Evolutionary conservation across 2,113 vertebrate species (phyloP).

Genomic region (Cromileptes altivelis): DNA sequence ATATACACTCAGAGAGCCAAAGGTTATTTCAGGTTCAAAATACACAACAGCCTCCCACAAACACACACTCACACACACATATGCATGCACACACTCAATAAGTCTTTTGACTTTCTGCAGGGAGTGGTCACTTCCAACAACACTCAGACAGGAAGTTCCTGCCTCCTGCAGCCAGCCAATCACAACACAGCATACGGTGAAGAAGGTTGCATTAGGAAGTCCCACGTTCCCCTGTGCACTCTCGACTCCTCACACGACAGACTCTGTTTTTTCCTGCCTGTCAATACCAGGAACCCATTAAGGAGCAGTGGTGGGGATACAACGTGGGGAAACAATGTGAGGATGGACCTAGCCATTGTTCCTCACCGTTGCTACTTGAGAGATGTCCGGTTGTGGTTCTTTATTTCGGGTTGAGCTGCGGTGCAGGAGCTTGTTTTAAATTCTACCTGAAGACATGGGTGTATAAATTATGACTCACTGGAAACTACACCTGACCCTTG

Average conservation of each 20-base stretch:
- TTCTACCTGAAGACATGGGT: constrained; percentile 25
- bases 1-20: constrained; percentile 18
- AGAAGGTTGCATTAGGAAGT: constrained; percentile 79
- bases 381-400: constrained; percentile 52
- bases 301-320: constrained; percentile 62
- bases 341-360: constrained; percentile 82
- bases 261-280: constrained; percentile 81
- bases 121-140: constrained; percentile 71
- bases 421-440: not conserved
- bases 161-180: constrained; percentile 76
- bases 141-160: constrained; percentile 70
- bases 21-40: constrained; percentile 28
- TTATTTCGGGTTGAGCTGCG: constrained; percentile 36
- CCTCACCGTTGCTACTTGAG: constrained; percentile 52
- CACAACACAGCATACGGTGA: constrained; percentile 32
- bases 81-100: constrained; percentile 4
- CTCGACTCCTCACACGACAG: constrained; percentile 64
- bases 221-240: constrained; percentile 64
- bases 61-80: constrained; percentile 6
- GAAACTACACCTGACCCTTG: not conserved
- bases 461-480: not conserved
- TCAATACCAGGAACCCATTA: constrained; percentile 82
- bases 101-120: constrained; percentile 37
- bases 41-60: constrained; percentile 1
- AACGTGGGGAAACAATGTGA: constrained; percentile 65